A percentile compares a stretch with the other conserved stretches of the same genome.
These are phyloP conservation scores for Dinomys branickii DNA, from an alignment of 2,113 vertebrate species.

Conservation along the genomic window DNA sequence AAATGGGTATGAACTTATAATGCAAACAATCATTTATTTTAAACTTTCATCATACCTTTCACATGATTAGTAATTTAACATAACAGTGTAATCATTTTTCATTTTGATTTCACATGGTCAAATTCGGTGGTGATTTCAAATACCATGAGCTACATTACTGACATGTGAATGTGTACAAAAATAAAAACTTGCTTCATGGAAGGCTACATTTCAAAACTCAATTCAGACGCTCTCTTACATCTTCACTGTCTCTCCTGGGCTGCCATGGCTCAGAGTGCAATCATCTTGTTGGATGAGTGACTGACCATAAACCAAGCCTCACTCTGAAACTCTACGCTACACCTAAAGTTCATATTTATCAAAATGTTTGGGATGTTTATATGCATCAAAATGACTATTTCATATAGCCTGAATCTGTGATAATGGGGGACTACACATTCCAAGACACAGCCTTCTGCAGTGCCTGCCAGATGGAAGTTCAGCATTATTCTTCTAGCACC, in stretches of 20 bases:
- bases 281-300: background rate
- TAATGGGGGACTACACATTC: background rate
- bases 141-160: background rate
- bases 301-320: background rate
- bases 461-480: background rate
- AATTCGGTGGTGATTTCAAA: conserved; percentile 3
- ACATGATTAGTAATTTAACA: background rate
- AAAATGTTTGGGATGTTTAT: background rate
- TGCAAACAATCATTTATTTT: background rate
- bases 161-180: background rate
- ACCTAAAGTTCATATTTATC: conserved; percentile 20
- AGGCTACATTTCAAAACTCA: background rate
- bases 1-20: conserved; percentile 29
- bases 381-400: conserved; percentile 35
- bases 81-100: background rate
- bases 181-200: background rate
- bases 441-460: background rate
- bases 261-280: background rate
- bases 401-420: background rate
- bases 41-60: background rate
- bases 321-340: background rate
- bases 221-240: background rate
- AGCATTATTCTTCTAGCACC: background rate
- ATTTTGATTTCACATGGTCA: conserved; percentile 52
- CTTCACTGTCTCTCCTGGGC: background rate